Base-by-base conservation (phyloP, 2,113 vertebrate species). In the Alligator sinensis region DNA sequence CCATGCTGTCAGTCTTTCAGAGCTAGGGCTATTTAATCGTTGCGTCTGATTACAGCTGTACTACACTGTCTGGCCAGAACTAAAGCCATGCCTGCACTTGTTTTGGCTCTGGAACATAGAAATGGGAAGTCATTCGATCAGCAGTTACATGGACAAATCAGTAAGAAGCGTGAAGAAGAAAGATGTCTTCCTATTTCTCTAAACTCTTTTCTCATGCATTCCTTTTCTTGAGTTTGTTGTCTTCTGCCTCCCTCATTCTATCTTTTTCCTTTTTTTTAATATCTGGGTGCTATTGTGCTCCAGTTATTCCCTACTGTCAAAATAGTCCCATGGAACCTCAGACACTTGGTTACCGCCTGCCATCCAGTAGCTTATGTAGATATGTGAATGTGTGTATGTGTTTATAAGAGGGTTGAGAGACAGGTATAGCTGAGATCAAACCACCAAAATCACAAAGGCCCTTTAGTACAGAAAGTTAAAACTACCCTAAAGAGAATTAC, bases 31-130 rank as follows among this genome's bases (percentile, higher is more conserved):
- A 68, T 38, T 78, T 63, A 86, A 84, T 75, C 34, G 91, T 84
- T 94, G 87, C 66, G 0, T 91, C 82, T 95, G 94, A 95, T 84
- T 85, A 38, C 27, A 93, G 75, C 82, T 91, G 68, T 86, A 80
- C 83, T 76, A 64, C 91, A 77, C 62, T 86, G 70, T 77, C 91
- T 95, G 87, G 28, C 95, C 85, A 38, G 91, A 96, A 94, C 85
- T 92, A 82, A 93, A 85, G 61, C 89, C 63, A 27, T 77, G 85
- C 87, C 90, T 94, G 62, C 57, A 85, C 9, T 84, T 74, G 84
- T 6, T 75, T 84, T 85, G 66, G 34, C 59, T 90, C 74, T 90
- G 64, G 54, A 25, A 75, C 34, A 60, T 60, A 88, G 59, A 64
- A 87, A 72, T 0, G 70, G 59, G 72, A 75, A 66, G 66, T 59